Conservation (phyloP, 1,140 invertebrate genomes). For the Trichonephila inaurata region DNA sequence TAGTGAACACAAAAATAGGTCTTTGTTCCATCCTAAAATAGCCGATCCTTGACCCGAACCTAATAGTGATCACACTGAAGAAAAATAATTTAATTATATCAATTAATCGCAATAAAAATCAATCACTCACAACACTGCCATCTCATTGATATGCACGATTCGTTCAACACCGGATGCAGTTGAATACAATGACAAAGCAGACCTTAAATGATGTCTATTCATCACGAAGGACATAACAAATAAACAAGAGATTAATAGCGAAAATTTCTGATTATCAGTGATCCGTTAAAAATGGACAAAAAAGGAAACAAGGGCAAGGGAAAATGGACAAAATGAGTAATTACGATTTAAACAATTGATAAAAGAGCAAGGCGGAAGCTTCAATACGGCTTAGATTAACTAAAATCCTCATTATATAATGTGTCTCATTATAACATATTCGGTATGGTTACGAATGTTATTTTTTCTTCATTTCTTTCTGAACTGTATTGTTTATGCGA, state of each 20-base stretch:
- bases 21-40: background rate
- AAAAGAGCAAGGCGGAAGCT: background rate
- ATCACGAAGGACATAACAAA: background rate
- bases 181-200: background rate
- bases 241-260: constrained; percentile 10
- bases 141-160: background rate
- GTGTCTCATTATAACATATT: no score
- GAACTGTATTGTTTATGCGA: no score
- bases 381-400: background rate
- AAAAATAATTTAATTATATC: background rate
- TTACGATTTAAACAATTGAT: background rate
- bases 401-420: no score
- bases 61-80: background rate
- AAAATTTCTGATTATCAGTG: constrained; percentile 13
- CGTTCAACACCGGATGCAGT: background rate
- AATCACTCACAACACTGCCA: background rate
- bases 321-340: background rate
- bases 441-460: no score
- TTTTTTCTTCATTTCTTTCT: no score
- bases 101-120: background rate
- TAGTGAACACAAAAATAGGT: background rate
- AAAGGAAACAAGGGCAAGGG: constrained; percentile 14
- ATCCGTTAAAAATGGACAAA: constrained; percentile 22
- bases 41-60: background rate
- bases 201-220: background rate